phyloP scores from a whole-genome alignment of 1,140 invertebrate genomes.

The Phymastichus coffea region DNA sequence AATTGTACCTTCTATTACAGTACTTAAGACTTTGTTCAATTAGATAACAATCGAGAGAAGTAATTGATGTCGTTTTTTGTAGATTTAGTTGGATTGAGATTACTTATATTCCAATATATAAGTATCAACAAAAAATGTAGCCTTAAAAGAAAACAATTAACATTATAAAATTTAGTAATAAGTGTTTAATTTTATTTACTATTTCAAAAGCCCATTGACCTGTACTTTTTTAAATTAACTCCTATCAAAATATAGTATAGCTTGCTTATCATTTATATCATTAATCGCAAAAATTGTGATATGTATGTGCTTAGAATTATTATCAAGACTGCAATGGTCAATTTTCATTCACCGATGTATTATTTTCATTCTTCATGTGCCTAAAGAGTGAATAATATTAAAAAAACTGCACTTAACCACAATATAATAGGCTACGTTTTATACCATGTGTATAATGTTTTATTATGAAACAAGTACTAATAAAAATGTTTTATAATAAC shows the following conservation, averaged over 20 bases:
- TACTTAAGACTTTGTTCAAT: too few relatives aligned
- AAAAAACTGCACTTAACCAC: conserved; percentile 37
- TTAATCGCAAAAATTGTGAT: conserved; percentile 36
- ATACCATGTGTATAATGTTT: conserved; percentile 47
- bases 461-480: conserved; percentile 47
- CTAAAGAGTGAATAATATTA: conserved; percentile 32
- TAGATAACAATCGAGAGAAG: too few relatives aligned
- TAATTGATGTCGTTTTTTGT: too few relatives aligned
- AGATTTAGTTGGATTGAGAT: too few relatives aligned
- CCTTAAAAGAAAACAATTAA: too few relatives aligned
- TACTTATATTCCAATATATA: too few relatives aligned
- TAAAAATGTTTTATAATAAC: conserved; percentile 46
- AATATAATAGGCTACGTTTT: conserved; percentile 45
- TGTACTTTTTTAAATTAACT: not conserved
- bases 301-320: conserved; percentile 31
- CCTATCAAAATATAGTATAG: not conserved
- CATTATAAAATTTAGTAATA: too few relatives aligned
- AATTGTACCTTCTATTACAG: too few relatives aligned
- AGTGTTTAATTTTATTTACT: too few relatives aligned
- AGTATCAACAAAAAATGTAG: too few relatives aligned
- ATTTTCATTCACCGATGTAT: not conserved
- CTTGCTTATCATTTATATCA: conserved; percentile 12
- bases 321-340: conserved; percentile 32
- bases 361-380: conserved; percentile 5
- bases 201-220: too few relatives aligned